Evolutionary conservation across 2,797 vertebrate species (phyloP).

Genomic region (Selene dorsalis): DNA sequence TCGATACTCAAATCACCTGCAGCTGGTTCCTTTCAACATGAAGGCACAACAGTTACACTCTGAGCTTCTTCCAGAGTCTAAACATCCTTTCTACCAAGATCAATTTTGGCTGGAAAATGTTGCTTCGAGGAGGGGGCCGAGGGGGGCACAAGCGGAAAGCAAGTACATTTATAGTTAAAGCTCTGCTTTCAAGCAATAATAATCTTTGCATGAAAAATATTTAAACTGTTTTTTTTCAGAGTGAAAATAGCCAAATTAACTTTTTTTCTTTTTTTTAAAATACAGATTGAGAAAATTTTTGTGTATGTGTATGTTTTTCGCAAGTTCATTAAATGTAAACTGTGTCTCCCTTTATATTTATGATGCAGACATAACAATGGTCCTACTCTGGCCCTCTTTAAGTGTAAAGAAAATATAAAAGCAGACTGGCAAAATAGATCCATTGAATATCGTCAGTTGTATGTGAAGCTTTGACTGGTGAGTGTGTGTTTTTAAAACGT

Average conservation of each 20-base stretch:
- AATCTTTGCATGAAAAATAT: not conserved
- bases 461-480: too few species aligned
- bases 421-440: too few species aligned
- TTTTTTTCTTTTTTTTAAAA: too few species aligned
- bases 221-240: not conserved
- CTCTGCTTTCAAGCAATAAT: not conserved
- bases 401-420: not conserved
- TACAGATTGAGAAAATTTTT: too few species aligned
- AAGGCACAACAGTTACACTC: not conserved
- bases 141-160: not conserved
- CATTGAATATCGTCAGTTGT: too few species aligned
- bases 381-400: fast-evolving
- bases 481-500: too few species aligned
- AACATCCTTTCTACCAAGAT: not conserved
- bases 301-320: too few species aligned
- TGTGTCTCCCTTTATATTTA: not conserved
- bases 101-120: not conserved
- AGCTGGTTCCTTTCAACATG: not conserved
- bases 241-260: not conserved
- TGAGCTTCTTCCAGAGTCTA: conserved; percentile 1
- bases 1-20: conserved; percentile 1
- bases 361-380: not conserved
- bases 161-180: not conserved
- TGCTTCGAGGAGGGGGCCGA: not conserved
- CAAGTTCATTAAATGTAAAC: too few species aligned